Evolutionary conservation across 2,113 vertebrate species (phyloP).

Genomic region (Mystacornis crossleyi): DNA sequence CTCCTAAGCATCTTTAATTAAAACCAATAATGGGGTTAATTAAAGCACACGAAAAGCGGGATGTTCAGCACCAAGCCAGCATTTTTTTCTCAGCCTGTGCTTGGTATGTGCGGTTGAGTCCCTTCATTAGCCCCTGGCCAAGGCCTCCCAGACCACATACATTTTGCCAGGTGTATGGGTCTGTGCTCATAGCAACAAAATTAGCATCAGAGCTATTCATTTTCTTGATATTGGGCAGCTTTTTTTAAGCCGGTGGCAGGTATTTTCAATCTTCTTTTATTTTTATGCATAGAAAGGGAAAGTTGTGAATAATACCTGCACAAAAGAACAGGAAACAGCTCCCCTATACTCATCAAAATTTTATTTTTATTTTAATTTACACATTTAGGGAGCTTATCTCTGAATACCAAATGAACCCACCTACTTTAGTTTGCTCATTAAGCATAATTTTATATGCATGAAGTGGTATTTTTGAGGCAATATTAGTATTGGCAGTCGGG

Average conservation of each 20-base stretch:
- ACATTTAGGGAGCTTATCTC: conserved; percentile 3
- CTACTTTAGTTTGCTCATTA: conserved; percentile 21
- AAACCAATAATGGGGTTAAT: conserved; percentile 2
- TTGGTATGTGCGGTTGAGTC: not conserved
- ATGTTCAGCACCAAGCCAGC: not conserved
- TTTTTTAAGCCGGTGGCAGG: not conserved
- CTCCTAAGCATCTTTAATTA: not conserved
- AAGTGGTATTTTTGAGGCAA: not conserved
- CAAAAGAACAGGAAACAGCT: not conserved
- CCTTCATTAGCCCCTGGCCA: not conserved
- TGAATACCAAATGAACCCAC: conserved; percentile 29
- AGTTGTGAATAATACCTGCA: not conserved
- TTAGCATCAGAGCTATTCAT: not conserved
- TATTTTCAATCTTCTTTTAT: not conserved
- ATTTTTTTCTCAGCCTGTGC: not conserved
- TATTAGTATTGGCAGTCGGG: not conserved
- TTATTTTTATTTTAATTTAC: conserved; percentile 33
- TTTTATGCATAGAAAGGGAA: not conserved
- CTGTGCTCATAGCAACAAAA: not conserved
- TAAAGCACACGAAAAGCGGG: not conserved
- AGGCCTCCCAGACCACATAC: not conserved
- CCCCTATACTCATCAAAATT: not conserved
- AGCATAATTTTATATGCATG: not conserved
- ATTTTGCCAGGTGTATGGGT: not conserved
- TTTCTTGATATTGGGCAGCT: not conserved